These are phyloP conservation scores for Ophion obscuratus DNA, from an alignment of 2,888 invertebrate genomes.

Conservation along the genomic window DNA sequence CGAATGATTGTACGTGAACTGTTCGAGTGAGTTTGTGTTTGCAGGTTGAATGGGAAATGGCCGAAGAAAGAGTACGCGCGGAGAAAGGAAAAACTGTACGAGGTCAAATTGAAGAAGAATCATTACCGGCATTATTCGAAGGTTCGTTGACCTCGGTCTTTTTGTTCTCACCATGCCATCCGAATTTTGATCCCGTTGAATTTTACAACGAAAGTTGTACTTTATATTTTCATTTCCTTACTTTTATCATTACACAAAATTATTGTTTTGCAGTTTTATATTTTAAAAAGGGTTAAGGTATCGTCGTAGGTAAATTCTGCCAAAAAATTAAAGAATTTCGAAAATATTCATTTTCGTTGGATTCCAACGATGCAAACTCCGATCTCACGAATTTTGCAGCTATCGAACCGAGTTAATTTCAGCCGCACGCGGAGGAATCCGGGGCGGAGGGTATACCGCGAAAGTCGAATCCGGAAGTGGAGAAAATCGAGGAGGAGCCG, in stretches of 20 bases:
- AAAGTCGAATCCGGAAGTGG: constrained; percentile 27
- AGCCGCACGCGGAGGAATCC: constrained; percentile 70
- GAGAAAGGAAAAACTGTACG: constrained; percentile 72
- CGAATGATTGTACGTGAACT: too few species aligned
- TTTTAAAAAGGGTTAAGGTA: too few species aligned
- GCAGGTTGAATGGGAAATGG: constrained; percentile 74
- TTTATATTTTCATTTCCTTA: too few species aligned
- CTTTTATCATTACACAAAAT: too few species aligned
- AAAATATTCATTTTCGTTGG: too few species aligned
- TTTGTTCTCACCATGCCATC: not conserved
- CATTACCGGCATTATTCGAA: constrained; percentile 72
- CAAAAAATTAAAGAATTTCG: too few species aligned
- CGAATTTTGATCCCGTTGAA: too few species aligned
- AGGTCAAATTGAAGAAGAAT: constrained; percentile 73
- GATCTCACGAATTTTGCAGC: too few species aligned
- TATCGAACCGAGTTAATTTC: constrained; percentile 3
- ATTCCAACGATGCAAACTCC: too few species aligned
- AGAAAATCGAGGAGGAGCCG: constrained; percentile 56
- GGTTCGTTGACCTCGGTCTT: constrained; percentile 51
- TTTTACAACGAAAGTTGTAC: too few species aligned
- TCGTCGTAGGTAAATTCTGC: too few species aligned
- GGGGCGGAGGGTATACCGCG: constrained; percentile 73
- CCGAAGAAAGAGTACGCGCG: constrained; percentile 66
- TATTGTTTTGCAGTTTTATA: too few species aligned
- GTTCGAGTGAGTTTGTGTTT: constrained; percentile 38